Evolutionary conservation across 2,797 vertebrate species (phyloP).

Genomic region (Microctenopoma steveboyesi): DNA sequence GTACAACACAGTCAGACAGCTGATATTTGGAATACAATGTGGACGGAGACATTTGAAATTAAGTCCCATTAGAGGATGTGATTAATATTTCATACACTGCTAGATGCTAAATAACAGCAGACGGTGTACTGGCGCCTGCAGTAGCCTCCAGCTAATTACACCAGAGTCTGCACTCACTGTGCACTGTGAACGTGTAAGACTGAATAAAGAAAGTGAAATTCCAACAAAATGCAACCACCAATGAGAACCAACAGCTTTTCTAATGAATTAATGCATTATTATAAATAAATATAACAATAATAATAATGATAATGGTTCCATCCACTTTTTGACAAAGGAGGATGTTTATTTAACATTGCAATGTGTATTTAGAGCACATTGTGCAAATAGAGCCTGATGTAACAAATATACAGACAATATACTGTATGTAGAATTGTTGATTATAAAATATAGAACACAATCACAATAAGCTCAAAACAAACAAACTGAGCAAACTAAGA

Average conservation of each 20-base stretch:
- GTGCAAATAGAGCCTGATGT: not conserved
- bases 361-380: too few species aligned
- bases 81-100: constrained; percentile 53
- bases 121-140: constrained; percentile 15
- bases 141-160: constrained; percentile 45
- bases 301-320: too few species aligned
- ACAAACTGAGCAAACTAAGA: not conserved
- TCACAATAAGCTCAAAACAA: not conserved
- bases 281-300: too few species aligned
- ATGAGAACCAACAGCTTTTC: not conserved
- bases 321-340: not conserved
- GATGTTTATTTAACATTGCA: not conserved
- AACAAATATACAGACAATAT: not conserved
- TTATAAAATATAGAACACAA: not conserved
- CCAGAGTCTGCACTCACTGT: constrained; percentile 20
- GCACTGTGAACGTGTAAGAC: constrained; percentile 28
- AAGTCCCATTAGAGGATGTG: constrained; percentile 27
- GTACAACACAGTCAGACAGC: constrained; percentile 12
- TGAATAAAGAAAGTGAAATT: constrained; percentile 16
- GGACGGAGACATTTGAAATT: constrained; percentile 31
- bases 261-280: not conserved
- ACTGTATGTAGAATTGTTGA: not conserved
- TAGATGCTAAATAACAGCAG: constrained; percentile 22
- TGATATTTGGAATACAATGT: constrained; percentile 26
- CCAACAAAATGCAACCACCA: not conserved